phyloP scores from a whole-genome alignment of 2,888 invertebrate species.

The Meganola albula region DNA sequence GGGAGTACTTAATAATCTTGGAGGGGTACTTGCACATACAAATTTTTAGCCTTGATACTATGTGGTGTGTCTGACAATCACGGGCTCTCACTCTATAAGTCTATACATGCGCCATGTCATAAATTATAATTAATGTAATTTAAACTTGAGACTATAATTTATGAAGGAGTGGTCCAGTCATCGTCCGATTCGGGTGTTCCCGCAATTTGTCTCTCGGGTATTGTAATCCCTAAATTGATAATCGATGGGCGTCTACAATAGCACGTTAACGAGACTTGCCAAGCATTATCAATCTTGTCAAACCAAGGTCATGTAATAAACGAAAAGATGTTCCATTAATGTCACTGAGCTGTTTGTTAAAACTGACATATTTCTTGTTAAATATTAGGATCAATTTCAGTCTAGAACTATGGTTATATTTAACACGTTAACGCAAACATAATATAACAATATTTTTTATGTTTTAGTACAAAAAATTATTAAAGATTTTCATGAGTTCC shows the following conservation, averaged over 20 bases:
- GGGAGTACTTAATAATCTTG: no score
- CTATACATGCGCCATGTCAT: no score
- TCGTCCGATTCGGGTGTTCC: slow-evolving; percentile 33
- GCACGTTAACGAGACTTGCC: slow-evolving; percentile 44
- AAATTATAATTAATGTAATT: slow-evolving; percentile 20
- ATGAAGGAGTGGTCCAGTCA: slow-evolving; percentile 28
- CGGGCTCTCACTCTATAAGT: no score
- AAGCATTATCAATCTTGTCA: slow-evolving; percentile 49
- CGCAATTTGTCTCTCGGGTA: slow-evolving; percentile 47
- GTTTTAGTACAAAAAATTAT: no score
- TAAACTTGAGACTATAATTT: slow-evolving; percentile 27
- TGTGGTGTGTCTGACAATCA: no score
- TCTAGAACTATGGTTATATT: no score
- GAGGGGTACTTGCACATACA: no score
- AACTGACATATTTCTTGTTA: slow-evolving; percentile 14
- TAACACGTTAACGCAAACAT: no score
- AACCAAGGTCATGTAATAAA: slow-evolving; percentile 38
- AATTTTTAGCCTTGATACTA: no score
- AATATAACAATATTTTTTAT: no score
- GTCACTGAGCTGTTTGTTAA: slow-evolving; percentile 24
- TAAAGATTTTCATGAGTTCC: no score
- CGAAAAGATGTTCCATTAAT: slow-evolving; percentile 27
- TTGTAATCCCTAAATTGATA: slow-evolving; percentile 55
- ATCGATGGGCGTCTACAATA: slow-evolving; percentile 51
- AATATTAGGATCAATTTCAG: no score